Conservation (phyloP, 2,888 invertebrate genomes). For the Pheosia gnoma region DNA sequence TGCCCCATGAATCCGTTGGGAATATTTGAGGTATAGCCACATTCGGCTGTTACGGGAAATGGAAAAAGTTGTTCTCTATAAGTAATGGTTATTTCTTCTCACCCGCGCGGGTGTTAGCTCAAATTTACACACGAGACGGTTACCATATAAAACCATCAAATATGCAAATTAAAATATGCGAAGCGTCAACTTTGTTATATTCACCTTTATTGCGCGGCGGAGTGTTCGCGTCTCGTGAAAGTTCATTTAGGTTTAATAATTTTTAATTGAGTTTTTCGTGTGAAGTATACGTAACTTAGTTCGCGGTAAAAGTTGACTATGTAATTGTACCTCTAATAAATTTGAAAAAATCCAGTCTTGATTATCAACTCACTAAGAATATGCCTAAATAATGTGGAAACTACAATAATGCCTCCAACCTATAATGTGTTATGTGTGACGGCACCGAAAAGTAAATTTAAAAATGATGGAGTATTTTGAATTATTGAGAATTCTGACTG, state of each 20-base stretch:
- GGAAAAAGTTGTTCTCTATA: constrained; percentile 62
- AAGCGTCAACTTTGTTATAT: constrained; percentile 24
- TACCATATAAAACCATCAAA: constrained; percentile 22
- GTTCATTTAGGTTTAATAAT: constrained; percentile 8
- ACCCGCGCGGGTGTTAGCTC: constrained; percentile 15
- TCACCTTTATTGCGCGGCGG: constrained; percentile 15
- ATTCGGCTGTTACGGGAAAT: constrained; percentile 62
- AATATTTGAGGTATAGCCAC: constrained; percentile 51
- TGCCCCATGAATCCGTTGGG: constrained; percentile 46
- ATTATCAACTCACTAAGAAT: too few species aligned
- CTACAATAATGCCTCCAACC: too few species aligned
- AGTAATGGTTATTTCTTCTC: constrained; percentile 28
- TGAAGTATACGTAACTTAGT: neutral
- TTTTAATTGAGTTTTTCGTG: constrained; percentile 8
- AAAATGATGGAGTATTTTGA: too few species aligned
- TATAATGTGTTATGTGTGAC: too few species aligned
- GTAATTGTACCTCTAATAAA: too few species aligned
- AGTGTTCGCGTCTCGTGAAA: constrained; percentile 9
- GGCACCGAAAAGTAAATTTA: too few species aligned
- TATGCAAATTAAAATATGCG: constrained; percentile 34
- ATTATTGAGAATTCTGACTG: neutral
- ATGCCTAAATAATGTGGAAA: too few species aligned
- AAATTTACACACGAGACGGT: constrained; percentile 22
- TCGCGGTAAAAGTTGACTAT: neutral
- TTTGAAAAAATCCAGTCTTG: too few species aligned